Conservation (phyloP, 2,113 vertebrate species). For the Anolis carolinensis region DNA sequence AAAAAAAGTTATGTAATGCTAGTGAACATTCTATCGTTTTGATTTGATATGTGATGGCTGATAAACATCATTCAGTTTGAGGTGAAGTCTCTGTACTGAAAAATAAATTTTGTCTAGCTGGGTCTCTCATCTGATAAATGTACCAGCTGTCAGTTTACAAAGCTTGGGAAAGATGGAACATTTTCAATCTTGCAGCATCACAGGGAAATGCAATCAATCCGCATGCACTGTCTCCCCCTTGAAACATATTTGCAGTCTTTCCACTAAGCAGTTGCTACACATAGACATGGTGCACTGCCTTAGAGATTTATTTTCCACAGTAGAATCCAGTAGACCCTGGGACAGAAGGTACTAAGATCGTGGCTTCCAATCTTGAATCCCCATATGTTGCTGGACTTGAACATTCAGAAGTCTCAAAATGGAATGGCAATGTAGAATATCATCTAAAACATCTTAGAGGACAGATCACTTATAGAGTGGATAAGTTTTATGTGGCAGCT, state of each 20-base stretch:
- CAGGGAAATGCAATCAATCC: neutral
- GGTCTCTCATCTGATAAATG: neutral
- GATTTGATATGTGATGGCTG: neutral
- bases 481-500: too few relatives aligned
- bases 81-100: neutral
- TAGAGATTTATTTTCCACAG: neutral
- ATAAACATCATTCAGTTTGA: neutral
- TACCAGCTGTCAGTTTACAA: neutral
- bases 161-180: neutral
- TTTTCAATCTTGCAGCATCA: neutral
- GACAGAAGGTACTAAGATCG: neutral
- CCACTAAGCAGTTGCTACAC: neutral
- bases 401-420: neutral
- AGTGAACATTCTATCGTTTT: neutral
- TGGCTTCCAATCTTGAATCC: neutral
- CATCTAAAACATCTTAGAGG: too few relatives aligned
- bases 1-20: neutral
- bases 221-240: neutral
- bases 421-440: too few relatives aligned
- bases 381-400: neutral
- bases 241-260: neutral
- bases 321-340: neutral
- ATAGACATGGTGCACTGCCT: neutral
- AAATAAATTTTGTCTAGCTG: constrained; percentile 10
- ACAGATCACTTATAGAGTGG: too few relatives aligned